These are phyloP conservation scores for Orestias chungarensis DNA, from an alignment of 2,797 vertebrate genomes.

Conservation along the genomic window DNA sequence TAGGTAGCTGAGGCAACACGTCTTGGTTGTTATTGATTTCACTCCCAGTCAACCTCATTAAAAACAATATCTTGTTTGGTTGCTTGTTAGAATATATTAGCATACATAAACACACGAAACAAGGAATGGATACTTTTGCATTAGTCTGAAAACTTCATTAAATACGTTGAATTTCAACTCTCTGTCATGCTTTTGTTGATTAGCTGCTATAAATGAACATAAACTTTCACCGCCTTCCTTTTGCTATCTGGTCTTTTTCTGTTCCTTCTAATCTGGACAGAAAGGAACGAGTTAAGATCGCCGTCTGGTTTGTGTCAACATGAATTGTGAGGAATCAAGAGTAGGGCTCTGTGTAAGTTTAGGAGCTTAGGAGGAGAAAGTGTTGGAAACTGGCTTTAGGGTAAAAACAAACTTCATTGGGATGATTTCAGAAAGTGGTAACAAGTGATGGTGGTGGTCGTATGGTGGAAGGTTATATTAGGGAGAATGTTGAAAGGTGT, in stretches of 20 bases:
- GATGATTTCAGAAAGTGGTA: background rate
- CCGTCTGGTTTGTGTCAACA: slow-evolving; percentile 8
- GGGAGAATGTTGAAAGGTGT: too few relatives aligned
- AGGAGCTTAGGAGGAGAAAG: background rate
- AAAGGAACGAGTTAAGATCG: slow-evolving; percentile 18
- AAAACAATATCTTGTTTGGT: too few relatives aligned
- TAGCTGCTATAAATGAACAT: slow-evolving; percentile 9
- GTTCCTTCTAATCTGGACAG: slow-evolving; percentile 26
- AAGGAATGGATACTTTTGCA: background rate
- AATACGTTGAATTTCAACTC: background rate
- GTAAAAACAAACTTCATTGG: background rate
- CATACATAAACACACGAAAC: too few relatives aligned
- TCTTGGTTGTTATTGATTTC: too few relatives aligned
- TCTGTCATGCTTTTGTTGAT: slow-evolving; percentile 1
- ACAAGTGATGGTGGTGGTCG: background rate
- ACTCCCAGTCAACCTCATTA: too few relatives aligned
- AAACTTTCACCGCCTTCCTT: slow-evolving; percentile 5
- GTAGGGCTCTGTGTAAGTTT: background rate
- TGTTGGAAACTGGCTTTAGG: background rate
- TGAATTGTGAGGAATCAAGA: background rate
- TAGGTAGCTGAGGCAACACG: too few relatives aligned
- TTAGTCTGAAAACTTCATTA: too few relatives aligned
- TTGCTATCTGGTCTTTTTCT: slow-evolving; percentile 13
- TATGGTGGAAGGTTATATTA: too few relatives aligned
- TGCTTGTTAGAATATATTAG: too few relatives aligned